Conservation (phyloP, 2,113 vertebrate species). For the Verasper variegatus region DNA sequence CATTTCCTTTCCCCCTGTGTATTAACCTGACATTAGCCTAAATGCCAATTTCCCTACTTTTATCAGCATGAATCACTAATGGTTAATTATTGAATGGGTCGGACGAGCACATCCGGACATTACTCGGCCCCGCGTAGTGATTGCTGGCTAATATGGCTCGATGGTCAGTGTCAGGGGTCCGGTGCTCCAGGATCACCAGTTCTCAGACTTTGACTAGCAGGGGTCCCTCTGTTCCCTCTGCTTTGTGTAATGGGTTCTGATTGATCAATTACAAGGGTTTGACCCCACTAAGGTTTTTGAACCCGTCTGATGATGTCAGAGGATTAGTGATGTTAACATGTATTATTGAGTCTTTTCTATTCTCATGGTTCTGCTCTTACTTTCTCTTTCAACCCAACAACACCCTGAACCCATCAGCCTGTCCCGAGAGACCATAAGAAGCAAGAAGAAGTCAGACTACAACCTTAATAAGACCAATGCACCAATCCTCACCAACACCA, state of each 20-base stretch:
- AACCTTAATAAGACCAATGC: slow-evolving; percentile 93
- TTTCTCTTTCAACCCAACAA: slow-evolving; percentile 1
- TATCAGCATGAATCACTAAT: slow-evolving; percentile 27
- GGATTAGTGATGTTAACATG: slow-evolving; percentile 44
- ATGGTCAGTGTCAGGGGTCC: slow-evolving; percentile 52
- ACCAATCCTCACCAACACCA: slow-evolving; percentile 98
- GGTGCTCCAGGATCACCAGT: slow-evolving; percentile 46
- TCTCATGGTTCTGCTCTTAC: slow-evolving; percentile 19
- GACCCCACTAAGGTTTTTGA: slow-evolving; percentile 45
- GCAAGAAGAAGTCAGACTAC: slow-evolving; percentile 95
- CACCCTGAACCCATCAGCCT: slow-evolving; percentile 79
- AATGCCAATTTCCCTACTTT: slow-evolving; percentile 45
- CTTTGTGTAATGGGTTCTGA: slow-evolving; percentile 64
- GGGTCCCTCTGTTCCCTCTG: slow-evolving; percentile 24
- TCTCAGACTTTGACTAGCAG: slow-evolving; percentile 19
- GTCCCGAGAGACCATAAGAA: slow-evolving; percentile 92
- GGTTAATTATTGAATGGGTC: slow-evolving; percentile 52
- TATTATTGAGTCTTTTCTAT: slow-evolving; percentile 17
- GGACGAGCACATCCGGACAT: slow-evolving; percentile 48
- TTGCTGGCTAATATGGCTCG: slow-evolving; percentile 48
- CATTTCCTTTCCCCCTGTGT: background rate
- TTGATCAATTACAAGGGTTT: slow-evolving; percentile 66
- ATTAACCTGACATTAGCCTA: slow-evolving; percentile 38
- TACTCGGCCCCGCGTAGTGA: slow-evolving; percentile 40
- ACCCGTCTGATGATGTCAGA: slow-evolving; percentile 17